Percentiles rank a stretch among this genome's conserved stretches.
phyloP scores from a whole-genome alignment of 2,113 vertebrate genomes.

The Hyperopisus bebe region DNA sequence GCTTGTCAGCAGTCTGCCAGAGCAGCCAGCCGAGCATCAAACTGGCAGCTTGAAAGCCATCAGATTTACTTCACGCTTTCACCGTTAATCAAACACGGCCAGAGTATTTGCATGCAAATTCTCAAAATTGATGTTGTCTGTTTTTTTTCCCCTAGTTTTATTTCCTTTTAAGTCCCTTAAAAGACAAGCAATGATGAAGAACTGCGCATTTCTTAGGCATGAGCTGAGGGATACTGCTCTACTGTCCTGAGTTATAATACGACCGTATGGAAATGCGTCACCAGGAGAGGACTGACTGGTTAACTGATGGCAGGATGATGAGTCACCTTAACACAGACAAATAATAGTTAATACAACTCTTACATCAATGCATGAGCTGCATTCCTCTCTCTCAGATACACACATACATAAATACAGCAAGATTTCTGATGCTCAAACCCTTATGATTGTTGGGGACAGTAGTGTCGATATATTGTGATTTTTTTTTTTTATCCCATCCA shows the following conservation, averaged over 20 bases:
- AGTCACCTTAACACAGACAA: background rate
- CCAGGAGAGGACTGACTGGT: background rate
- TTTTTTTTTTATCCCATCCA: background rate
- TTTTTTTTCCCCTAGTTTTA: background rate
- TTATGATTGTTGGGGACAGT: background rate
- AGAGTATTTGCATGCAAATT: constrained; percentile 11
- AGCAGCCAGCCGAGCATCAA: background rate
- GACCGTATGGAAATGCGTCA: background rate
- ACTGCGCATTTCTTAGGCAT: background rate
- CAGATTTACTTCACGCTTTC: background rate
- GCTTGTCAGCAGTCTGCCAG: background rate
- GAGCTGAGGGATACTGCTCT: background rate
- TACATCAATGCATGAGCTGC: background rate
- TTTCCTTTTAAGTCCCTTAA: background rate
- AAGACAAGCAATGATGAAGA: background rate
- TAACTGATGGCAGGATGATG: background rate
- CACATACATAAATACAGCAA: background rate
- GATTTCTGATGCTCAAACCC: background rate
- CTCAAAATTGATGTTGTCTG: background rate
- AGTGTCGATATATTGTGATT: background rate
- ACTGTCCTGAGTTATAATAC: background rate
- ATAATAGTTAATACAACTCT: background rate
- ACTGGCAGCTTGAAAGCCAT: constrained; percentile 1
- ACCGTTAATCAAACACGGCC: constrained; percentile 4
- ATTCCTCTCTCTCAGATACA: background rate